These are phyloP conservation scores for Acleris emargana DNA, from an alignment of 2,888 invertebrate species.

Conservation along the genomic window DNA sequence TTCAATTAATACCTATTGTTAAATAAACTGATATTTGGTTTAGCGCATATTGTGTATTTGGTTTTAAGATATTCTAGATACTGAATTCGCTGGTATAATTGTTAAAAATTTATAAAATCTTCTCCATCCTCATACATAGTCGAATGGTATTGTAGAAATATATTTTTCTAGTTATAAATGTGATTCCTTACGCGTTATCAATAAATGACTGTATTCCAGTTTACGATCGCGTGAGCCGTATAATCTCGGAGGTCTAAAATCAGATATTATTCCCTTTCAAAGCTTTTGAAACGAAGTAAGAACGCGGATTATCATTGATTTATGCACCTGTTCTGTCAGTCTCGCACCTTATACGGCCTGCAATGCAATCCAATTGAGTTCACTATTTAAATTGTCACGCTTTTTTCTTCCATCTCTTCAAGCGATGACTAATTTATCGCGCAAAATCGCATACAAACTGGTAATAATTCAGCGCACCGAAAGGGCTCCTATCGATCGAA, in stretches of 20 bases:
- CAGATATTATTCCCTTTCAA: conserved; percentile 31
- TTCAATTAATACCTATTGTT: too few relatives aligned
- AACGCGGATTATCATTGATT: conserved; percentile 32
- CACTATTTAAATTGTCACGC: conserved; percentile 36
- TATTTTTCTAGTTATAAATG: neutral
- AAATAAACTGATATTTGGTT: too few relatives aligned
- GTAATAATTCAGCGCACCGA: conserved; percentile 36
- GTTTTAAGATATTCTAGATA: too few relatives aligned
- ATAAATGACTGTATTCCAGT: conserved; percentile 15
- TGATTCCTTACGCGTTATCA: neutral
- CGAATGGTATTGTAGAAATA: neutral
- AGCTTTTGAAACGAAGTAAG: conserved; percentile 24
- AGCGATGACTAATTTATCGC: conserved; percentile 39
- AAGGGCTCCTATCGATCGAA: conserved; percentile 17
- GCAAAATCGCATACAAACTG: conserved; percentile 43
- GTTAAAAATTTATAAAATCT: too few relatives aligned
- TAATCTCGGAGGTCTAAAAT: conserved; percentile 30
- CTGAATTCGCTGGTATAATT: too few relatives aligned
- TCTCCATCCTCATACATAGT: too few relatives aligned
- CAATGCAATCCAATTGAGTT: conserved; percentile 5
- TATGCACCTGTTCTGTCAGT: conserved; percentile 13
- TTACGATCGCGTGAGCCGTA: conserved; percentile 29
- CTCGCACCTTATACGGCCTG: conserved; percentile 16
- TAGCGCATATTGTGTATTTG: too few relatives aligned
- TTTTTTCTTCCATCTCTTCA: conserved; percentile 36